phyloP scores from a whole-genome alignment of 2,888 invertebrate species.

The Tortricodes alternella region DNA sequence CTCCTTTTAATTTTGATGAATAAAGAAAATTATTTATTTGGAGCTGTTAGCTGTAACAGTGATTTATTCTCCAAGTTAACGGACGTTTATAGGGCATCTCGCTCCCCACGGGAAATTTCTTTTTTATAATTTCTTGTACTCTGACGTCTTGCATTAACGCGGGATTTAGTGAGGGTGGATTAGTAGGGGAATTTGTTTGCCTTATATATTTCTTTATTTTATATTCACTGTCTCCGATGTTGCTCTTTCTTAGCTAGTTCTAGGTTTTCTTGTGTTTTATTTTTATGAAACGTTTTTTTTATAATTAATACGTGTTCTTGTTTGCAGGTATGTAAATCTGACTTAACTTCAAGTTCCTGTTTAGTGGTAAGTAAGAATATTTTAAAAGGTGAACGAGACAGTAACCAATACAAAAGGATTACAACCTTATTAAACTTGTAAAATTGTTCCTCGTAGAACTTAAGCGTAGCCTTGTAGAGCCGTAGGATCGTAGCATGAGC shows the following conservation, averaged over 20 bases:
- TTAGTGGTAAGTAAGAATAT: conserved; percentile 15
- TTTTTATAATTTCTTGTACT: conserved; percentile 61
- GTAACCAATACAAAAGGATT: conserved; percentile 50
- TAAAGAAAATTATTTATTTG: conserved; percentile 81
- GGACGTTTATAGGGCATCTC: conserved; percentile 64
- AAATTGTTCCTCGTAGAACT: conserved; percentile 55
- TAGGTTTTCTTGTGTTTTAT: neutral
- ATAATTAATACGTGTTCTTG: neutral
- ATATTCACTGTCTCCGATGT: neutral
- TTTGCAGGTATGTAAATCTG: conserved; percentile 24
- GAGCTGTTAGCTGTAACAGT: conserved; percentile 70
- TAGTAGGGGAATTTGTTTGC: conserved; percentile 23
- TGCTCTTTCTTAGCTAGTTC: neutral
- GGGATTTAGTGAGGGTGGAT: conserved; percentile 35
- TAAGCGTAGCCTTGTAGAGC: conserved; percentile 35
- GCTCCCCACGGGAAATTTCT: conserved; percentile 61
- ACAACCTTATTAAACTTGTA: conserved; percentile 58
- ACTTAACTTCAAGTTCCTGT: neutral
- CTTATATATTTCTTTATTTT: conserved; percentile 12
- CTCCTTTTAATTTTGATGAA: conserved; percentile 81
- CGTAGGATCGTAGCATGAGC: conserved; percentile 38
- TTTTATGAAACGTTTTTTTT: neutral
- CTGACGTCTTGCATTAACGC: conserved; percentile 55
- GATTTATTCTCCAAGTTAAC: conserved; percentile 73
- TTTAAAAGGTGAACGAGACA: conserved; percentile 30